These are phyloP conservation scores for Hylia prasina DNA, from an alignment of 2,113 vertebrate genomes.

Conservation along the genomic window DNA sequence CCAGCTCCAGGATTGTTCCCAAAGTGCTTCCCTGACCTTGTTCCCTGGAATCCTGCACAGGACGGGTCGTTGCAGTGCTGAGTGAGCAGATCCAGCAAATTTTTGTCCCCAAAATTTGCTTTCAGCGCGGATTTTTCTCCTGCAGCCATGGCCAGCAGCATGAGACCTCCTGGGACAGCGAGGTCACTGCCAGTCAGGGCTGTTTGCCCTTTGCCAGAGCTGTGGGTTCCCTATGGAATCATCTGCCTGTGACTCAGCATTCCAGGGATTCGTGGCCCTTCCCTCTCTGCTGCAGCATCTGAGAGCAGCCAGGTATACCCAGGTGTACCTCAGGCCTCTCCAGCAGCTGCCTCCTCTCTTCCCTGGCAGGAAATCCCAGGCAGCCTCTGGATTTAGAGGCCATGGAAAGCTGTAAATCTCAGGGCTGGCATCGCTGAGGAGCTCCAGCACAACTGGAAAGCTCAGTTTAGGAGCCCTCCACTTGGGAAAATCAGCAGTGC, in stretches of 20 bases:
- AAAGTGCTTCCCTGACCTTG: background rate
- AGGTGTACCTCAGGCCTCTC: background rate
- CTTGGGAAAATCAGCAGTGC: background rate
- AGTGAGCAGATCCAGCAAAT: background rate
- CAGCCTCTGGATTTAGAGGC: background rate
- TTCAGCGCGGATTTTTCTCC: background rate
- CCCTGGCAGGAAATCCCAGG: background rate
- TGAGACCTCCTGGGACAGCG: background rate
- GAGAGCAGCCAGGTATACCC: background rate
- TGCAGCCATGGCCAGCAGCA: background rate
- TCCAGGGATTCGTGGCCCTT: background rate
- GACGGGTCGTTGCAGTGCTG: background rate
- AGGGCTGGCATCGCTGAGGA: background rate
- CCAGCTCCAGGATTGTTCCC: background rate
- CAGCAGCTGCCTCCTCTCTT: background rate
- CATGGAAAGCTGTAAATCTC: fast-evolving
- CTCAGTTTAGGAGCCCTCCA: background rate
- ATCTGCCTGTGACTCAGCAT: background rate
- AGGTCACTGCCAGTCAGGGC: background rate
- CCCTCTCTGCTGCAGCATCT: background rate
- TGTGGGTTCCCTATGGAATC: background rate
- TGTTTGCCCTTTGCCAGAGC: background rate
- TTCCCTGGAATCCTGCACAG: background rate
- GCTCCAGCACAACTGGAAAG: background rate
- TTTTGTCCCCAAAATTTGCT: background rate